A percentile compares a stretch with the other conserved stretches of the same genome.
Evolutionary conservation across 2,888 invertebrate genomes (phyloP).

Genomic region (Gymnosoma rotundatum): DNA sequence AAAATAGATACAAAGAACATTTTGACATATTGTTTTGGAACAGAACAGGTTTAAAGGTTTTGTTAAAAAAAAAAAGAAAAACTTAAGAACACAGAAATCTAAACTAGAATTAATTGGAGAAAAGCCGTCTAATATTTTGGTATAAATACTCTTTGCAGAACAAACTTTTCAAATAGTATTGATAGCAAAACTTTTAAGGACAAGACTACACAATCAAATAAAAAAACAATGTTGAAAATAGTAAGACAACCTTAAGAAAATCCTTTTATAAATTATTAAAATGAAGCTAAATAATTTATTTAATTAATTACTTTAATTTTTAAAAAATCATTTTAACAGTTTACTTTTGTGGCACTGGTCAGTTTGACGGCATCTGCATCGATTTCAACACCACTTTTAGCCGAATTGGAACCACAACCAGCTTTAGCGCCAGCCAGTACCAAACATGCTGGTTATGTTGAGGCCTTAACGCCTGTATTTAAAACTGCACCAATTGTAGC

Average conservation of each 20-base stretch:
- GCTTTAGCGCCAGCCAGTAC: constrained; percentile 73
- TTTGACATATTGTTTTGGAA: constrained; percentile 9
- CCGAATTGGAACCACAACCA: constrained; percentile 72
- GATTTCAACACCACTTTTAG: constrained; percentile 75
- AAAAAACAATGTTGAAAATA: constrained; percentile 52
- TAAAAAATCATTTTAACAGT: constrained; percentile 32
- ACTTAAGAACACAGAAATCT: neutral
- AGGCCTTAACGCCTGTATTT: constrained; percentile 71
- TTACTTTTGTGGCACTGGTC: constrained; percentile 40
- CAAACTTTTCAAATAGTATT: constrained; percentile 19
- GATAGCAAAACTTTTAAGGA: neutral
- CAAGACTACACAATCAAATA: constrained; percentile 10
- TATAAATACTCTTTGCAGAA: constrained; percentile 39
- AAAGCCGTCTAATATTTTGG: neutral
- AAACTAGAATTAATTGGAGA: constrained; percentile 27
- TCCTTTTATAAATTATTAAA: neutral
- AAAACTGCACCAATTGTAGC: constrained; percentile 59
- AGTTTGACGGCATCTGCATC: constrained; percentile 55
- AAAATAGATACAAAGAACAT: neutral
- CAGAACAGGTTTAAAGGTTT: constrained; percentile 37
- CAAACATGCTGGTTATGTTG: constrained; percentile 74
- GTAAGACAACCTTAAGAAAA: constrained; percentile 39
- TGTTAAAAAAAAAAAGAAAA: neutral
- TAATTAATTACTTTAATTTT: neutral
- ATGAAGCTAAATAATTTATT: neutral